Evolutionary conservation across 2,797 vertebrate species (phyloP).

Genomic region (Ctenopoma multispine): DNA sequence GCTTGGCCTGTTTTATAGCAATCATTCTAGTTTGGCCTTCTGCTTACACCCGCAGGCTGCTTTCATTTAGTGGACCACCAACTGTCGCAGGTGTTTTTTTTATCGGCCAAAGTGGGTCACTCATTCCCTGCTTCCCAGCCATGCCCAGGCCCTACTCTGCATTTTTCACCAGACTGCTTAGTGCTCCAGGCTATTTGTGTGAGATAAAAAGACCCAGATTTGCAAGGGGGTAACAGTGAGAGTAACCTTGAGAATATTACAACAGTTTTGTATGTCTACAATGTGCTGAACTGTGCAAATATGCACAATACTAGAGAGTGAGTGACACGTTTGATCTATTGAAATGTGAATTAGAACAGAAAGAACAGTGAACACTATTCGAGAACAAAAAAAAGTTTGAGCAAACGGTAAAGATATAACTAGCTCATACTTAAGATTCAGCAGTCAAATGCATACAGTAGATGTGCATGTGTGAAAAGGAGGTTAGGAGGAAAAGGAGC

Average conservation of each 20-base stretch:
- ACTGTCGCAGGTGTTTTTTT: slow-evolving; percentile 72
- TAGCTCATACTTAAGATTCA: slow-evolving; percentile 44
- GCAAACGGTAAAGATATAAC: slow-evolving; percentile 16
- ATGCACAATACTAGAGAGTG: slow-evolving; percentile 26
- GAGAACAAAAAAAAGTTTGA: slow-evolving; percentile 48
- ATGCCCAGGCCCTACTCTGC: slow-evolving; percentile 45
- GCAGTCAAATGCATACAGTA: slow-evolving; percentile 35
- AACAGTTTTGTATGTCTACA: slow-evolving; percentile 10
- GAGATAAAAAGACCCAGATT: slow-evolving; percentile 57
- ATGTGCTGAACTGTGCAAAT: slow-evolving; percentile 23
- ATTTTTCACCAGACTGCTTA: slow-evolving; percentile 47
- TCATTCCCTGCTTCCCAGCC: slow-evolving; percentile 40
- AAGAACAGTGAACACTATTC: slow-evolving; percentile 21
- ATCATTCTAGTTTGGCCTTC: slow-evolving; percentile 53
- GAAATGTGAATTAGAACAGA: slow-evolving; percentile 52
- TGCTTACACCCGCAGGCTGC: slow-evolving; percentile 55
- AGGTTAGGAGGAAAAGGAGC: slow-evolving; percentile 38
- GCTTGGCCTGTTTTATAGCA: slow-evolving; percentile 59
- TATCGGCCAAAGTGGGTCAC: slow-evolving; percentile 61
- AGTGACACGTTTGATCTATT: slow-evolving; percentile 54
- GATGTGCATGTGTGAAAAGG: slow-evolving; percentile 29
- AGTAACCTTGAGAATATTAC: slow-evolving; percentile 65
- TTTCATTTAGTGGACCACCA: slow-evolving; percentile 62
- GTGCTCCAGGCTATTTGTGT: slow-evolving; percentile 49
- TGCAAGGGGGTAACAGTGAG: slow-evolving; percentile 41